Evolutionary conservation across 2,888 invertebrate genomes (phyloP).

Genomic region (Tiphia femorata): DNA sequence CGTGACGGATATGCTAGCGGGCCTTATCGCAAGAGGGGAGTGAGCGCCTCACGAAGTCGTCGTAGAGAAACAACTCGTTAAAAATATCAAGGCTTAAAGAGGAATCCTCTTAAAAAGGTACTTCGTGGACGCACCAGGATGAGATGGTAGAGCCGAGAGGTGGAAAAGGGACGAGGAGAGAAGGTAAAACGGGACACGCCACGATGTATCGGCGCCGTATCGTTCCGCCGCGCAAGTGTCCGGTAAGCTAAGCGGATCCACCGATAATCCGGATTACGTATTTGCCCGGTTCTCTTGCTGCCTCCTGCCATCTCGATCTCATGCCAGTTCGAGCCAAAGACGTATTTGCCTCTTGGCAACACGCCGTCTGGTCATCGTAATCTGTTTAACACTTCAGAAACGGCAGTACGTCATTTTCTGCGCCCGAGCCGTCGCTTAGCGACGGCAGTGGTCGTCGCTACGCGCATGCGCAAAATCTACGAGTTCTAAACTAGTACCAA

Average conservation of each 20-base stretch:
- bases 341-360: constrained; percentile 61
- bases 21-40: no score
- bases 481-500: no score
- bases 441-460: not conserved
- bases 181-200: constrained; percentile 31
- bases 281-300: constrained; percentile 61
- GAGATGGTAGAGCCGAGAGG: constrained; percentile 8
- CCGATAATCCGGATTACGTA: constrained; percentile 68
- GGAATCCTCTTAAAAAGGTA: constrained; percentile 51
- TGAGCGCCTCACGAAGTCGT: no score
- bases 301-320: constrained; percentile 63
- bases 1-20: no score
- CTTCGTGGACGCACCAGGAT: constrained; percentile 22
- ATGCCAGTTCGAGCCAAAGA: constrained; percentile 55
- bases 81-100: constrained; percentile 48
- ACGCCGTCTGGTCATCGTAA: constrained; percentile 54
- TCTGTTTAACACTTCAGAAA: constrained; percentile 49
- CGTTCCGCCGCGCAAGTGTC: constrained; percentile 64
- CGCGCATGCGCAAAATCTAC: no score
- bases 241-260: constrained; percentile 66
- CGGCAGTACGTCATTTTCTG: constrained; percentile 18
- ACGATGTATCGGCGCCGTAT: constrained; percentile 59
- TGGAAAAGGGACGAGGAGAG: not conserved
- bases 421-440: no score
- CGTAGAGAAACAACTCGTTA: constrained; percentile 39